Base-by-base conservation (phyloP, 2,797 vertebrate genomes). In the Melopsittacus undulatus region DNA sequence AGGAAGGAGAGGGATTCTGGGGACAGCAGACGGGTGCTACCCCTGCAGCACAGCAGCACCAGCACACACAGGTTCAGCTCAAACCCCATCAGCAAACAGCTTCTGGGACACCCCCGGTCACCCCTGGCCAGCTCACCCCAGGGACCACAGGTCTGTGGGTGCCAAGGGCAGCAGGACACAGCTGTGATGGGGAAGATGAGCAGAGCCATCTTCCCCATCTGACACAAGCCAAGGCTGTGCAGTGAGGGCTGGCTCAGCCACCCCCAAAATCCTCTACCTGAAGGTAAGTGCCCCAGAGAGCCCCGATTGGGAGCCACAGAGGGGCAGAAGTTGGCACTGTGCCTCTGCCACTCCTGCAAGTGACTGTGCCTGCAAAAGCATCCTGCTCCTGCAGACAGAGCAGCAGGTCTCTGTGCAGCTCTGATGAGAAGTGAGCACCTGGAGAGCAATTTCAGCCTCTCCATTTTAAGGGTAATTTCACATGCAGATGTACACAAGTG, bases 91-190 rank as follows among this genome's bases (percentile, higher is more conserved):
- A 43, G 10, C 1, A 2, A 83, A 64, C 49, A 70, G 48, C 26
- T 76, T 24, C 48, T 72, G 45, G 34, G 57, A 81, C 62, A 70
- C 29, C 82, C 52, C 22, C 5, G 6, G 40, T 10, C 38, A 43
- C 13, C 4, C 7, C 10, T 0, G 0, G 10, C 5, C 30, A 45
- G 42, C 43, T 34, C 0, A 0, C 13, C 8, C 43, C 19, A 4
- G n/a, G 43, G 48, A 66, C 4, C 23, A 30, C 80, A 36, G 69
- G 51, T 43, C 49, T 5, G 63, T 10, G 11, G 23, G 42, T 27
- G 42, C 52, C 2, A 0, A 64, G 19, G 52, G 30, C 7, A 2
- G 51, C 15, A 72, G 26, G 30, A 78, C 13, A 26, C 43, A 61
- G 66, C 76, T 7, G 2, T 0, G 0, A 34, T 0, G 19, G 24